Evolutionary conservation across 2,888 invertebrate genomes (phyloP), one percentile per base, ranked within the genome.

Genomic region (Agrilus mali): DNA sequence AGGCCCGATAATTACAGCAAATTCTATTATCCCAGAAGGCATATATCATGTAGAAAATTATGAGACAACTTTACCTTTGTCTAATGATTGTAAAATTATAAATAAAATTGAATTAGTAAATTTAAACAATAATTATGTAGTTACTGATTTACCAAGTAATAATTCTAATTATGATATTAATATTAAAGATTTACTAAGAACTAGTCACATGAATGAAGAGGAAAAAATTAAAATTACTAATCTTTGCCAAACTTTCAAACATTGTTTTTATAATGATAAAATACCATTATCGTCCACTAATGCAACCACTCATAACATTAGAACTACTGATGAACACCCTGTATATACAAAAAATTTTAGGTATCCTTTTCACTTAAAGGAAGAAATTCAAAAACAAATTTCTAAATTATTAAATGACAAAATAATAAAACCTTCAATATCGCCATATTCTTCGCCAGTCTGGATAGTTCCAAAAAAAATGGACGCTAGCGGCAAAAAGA

Each of bases 371-470:
- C 32, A 35, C 12, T 32, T 45, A 35, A 44, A 42, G 35, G 8
- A 38, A 1, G 48, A 51, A 39, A 46, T 51, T 34, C 47, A 49
- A 47, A 42, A 17, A 4, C 47, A 47, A 39, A 40, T 48, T 3
- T 12, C 37, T 4, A 49, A 50, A 45, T 33, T 51, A 17, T 38
- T 51, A 13, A 40, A 50, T 7, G 35, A 49, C 7, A 44, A 44
- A 39, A 54, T 52, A 4, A 54, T 52, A 13, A 16, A 46, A 37
- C 51, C 48, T 12, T 44, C 42, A 8, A 46, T 45, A 14, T 52
- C 51, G 4, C 52, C 53, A 8, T 53, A 47, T 38, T 50, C 43
- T 36, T 41, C 45, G 10, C 49, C 52, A 1, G 44, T 50, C 14
- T 43, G 49, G 46, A 40, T 49, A 10, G 50, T 48, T 4, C 49